phyloP scores from a whole-genome alignment of 2,797 vertebrate genomes.

The Mallotus villosus region DNA sequence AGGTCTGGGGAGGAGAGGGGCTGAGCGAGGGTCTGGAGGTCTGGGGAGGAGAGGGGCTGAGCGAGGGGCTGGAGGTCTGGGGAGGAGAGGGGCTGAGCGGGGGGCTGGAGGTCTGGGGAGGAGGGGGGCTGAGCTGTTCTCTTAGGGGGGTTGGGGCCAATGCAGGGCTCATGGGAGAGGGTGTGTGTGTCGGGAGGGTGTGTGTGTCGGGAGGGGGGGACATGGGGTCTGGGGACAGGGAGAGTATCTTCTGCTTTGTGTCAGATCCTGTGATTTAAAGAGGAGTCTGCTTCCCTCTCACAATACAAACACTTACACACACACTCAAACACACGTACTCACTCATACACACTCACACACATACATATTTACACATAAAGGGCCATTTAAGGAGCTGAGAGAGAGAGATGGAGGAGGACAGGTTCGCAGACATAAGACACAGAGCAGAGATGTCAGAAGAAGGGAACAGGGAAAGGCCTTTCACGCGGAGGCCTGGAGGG shows the following conservation, averaged over 20 bases:
- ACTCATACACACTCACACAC: conserved; percentile 19
- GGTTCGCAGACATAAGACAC: conserved; percentile 63
- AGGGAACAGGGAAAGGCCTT: conserved; percentile 57
- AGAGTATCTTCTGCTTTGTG: conserved; percentile 46
- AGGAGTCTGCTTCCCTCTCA: conserved; percentile 40
- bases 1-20: no score
- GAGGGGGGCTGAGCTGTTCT: conserved; percentile 16
- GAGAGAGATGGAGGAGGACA: conserved; percentile 54
- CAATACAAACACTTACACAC: conserved; percentile 30
- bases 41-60: no score
- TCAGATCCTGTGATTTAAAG: conserved; percentile 45
- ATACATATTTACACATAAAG: conserved; percentile 21
- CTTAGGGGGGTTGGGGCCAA: no score
- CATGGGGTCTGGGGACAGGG: no score
- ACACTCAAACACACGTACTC: conserved; percentile 32
- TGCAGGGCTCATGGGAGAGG: no score
- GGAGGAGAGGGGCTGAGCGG: no score
- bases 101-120: no score
- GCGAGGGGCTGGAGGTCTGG: no score
- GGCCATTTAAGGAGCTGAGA: conserved; percentile 67
- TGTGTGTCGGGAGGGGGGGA: neutral
- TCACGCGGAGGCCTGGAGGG: conserved; percentile 39
- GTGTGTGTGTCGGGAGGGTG: neutral
- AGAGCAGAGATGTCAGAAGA: conserved; percentile 64
- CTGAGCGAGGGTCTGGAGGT: no score